Evolutionary conservation across 2,888 invertebrate genomes (phyloP), one percentile per base, ranked within the genome.

Genomic region (Theretra japonica): DNA sequence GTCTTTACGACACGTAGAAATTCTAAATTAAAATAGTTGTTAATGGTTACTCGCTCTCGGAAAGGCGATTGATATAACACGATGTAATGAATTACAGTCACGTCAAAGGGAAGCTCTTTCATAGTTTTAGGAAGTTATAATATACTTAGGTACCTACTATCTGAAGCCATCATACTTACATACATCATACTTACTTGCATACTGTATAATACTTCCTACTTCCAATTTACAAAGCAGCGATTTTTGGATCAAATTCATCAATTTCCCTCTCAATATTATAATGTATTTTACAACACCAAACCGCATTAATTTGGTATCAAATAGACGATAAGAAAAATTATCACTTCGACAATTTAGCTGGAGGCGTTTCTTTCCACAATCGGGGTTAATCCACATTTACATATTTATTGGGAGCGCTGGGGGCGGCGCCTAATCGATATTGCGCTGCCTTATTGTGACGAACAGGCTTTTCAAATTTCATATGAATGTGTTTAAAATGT

Each of bases 401-500:
- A 91, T 91, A 91, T 91, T 91, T 91, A 91, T 91, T 91, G 89
- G 89, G 83, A 84, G 84, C 77, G 74, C 76, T 77, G 79, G 77
- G 83, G 85, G 87, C 84, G 86, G 80, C 85, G 82, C 76, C 84
- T 88, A 89, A 89, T 90, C 90, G 90, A 91, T 89, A 86, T 71
- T 82, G 80, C 70, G 74, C 77, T 48, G 74, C 78, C 72, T 75
- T 79, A 78, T 75, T 82, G 76, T 73, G 76, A 75, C 76, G 76
- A 56, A 74, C 77, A 78, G 74, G 74, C 72, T 71, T 72, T 73
- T 65, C 68, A 68, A 73, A 68, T 73, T 68, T 62, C 71, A 69
- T 76, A 73, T 73, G 73, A 76, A 77, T 74, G 75, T 76, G 76
- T 78, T 80, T 77, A 77, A 80, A 80, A 81, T 82, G 77, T 77